Evolutionary conservation across 2,797 vertebrate genomes (phyloP), one percentile per base, ranked within the genome.

Genomic region (Malacoctenus gilli): DNA sequence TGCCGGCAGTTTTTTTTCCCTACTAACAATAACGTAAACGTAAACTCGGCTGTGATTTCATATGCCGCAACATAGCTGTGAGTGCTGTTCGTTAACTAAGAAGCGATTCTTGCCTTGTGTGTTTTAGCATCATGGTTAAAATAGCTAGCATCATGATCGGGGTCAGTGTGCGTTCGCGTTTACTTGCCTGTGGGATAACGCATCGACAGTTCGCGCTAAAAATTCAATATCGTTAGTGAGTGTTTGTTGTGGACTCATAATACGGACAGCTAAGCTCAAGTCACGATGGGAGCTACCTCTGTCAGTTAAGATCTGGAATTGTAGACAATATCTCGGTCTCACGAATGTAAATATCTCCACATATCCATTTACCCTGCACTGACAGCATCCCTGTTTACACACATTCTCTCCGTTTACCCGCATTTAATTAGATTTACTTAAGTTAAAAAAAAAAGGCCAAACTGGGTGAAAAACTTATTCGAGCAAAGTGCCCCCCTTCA

Each of bases 141-240:
- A 32, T 66, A 36, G 57, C 14, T 40, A 1, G 6, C 42, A 43
- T 42, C 19, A 43, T 25, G 51, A 25, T 9, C 9, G 4, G 9
- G 47, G 20, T 68, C 52, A 31, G 3, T 58, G 5, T 31, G 38
- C 3, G 57, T 42, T 66, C n/a, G 13, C 15, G 46, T 55, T 67
- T 38, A 50, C 39, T 40, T 31, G 48, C 72, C 61, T 36, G 43
- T 6, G 59, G 63, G 55, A 15, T 35, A 34, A 35, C 9, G 14
- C 21, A 72, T 82, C 72, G 75, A 82, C 12, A 8, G 12, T 77
- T 84, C 60, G 70, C 79, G 81, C 80, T 83, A 59, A 82, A 82
- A 85, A 87, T 38, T 53, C 82, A 77, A 81, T 84, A 83, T 48
- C 12, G 22, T 36, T 4, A 55, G 22, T 34, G 48, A 14, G 35